Conservation (phyloP, 2,888 invertebrate species). For the Furcula furcula region DNA sequence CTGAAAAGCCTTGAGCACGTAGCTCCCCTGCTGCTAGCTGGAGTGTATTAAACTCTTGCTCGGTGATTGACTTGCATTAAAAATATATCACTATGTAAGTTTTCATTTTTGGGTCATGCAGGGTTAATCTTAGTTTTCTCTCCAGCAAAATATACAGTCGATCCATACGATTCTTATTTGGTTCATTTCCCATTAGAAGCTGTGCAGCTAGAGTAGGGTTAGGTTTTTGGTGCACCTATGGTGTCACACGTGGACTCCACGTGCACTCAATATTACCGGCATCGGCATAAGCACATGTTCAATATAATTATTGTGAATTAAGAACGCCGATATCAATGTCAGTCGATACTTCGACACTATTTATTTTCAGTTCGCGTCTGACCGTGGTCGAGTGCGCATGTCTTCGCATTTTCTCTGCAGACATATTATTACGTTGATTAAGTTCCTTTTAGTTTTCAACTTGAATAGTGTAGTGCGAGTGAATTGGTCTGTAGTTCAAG, state of each 20-base stretch:
- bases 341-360: constrained; percentile 6
- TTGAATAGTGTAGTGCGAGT: not conserved
- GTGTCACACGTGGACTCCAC: not conserved
- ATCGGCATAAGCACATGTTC: not conserved
- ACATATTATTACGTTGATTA: not conserved
- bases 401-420: not conserved
- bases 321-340: constrained; percentile 15
- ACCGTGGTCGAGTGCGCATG: constrained; percentile 11
- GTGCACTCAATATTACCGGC: not conserved
- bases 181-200: too few species aligned
- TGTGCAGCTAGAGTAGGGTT: too few species aligned
- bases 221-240: not conserved
- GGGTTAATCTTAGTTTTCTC: too few species aligned
- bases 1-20: too few species aligned
- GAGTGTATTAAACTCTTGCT: too few species aligned
- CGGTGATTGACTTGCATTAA: too few species aligned
- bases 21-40: too few species aligned
- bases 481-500: not conserved
- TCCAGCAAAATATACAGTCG: too few species aligned
- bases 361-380: constrained; percentile 17
- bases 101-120: too few species aligned
- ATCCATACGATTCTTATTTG: too few species aligned
- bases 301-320: not conserved
- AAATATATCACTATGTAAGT: too few species aligned
- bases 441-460: not conserved